Percentiles rank a stretch among this genome's conserved stretches.
phyloP scores from a whole-genome alignment of 2,888 invertebrate species.

The Diploptera punctata region DNA sequence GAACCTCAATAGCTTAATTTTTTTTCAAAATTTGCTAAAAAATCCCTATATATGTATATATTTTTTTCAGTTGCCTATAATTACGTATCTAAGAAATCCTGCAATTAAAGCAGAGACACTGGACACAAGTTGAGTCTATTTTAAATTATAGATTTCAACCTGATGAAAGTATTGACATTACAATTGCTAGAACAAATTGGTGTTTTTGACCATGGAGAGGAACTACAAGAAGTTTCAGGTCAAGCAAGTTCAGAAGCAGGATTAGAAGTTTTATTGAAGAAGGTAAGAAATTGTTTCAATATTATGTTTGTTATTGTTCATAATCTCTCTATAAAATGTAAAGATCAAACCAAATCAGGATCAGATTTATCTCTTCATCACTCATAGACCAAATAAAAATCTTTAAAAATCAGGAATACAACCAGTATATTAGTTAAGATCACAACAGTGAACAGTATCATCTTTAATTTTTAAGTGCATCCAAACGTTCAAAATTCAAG shows the following conservation, averaged over 20 bases:
- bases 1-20: too few relatives aligned
- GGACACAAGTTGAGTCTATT: slow-evolving; percentile 80
- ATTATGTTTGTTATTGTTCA: background rate
- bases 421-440: too few relatives aligned
- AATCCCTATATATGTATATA: too few relatives aligned
- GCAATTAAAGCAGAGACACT: slow-evolving; percentile 79
- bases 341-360: too few relatives aligned
- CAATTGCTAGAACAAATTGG: slow-evolving; percentile 71
- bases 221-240: slow-evolving; percentile 83
- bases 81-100: slow-evolving; percentile 82
- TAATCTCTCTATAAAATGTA: too few relatives aligned
- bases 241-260: slow-evolving; percentile 89
- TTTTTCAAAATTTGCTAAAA: too few relatives aligned
- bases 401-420: too few relatives aligned
- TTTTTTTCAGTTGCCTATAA: slow-evolving; percentile 64
- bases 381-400: too few relatives aligned
- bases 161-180: slow-evolving; percentile 70
- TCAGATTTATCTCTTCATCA: too few relatives aligned
- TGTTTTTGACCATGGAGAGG: slow-evolving; percentile 75
- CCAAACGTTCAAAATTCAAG: too few relatives aligned
- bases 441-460: too few relatives aligned
- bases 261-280: slow-evolving; percentile 79
- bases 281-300: slow-evolving; percentile 56
- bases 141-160: slow-evolving; percentile 75
- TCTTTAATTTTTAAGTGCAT: too few relatives aligned